A percentile compares a stretch with the other conserved stretches of the same genome.
Evolutionary conservation across 1,140 invertebrate species (phyloP).

Genomic region (Ceratoteleas bidentatus): DNA sequence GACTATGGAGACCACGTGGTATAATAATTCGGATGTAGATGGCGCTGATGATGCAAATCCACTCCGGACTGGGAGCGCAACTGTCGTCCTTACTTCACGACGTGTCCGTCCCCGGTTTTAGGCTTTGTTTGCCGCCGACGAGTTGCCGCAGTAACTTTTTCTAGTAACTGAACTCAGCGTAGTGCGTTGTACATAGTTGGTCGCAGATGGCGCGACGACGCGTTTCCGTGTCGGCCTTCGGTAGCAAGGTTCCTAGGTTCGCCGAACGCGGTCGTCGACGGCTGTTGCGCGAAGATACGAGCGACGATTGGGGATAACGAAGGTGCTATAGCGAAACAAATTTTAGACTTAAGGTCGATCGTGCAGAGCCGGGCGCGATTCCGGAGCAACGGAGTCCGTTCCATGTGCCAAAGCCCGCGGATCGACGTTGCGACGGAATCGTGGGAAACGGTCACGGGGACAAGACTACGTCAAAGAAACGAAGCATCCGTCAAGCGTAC

Average conservation of each 20-base stretch:
- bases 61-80: no score
- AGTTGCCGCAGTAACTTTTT: conserved; percentile 17
- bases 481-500: conserved; percentile 61
- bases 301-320: conserved; percentile 71
- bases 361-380: conserved; percentile 57
- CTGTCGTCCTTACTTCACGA: no score
- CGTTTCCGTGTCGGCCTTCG: conserved; percentile 38
- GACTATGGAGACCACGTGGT: no score
- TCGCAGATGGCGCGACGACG: conserved; percentile 46
- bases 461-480: conserved; percentile 25
- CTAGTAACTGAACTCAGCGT: conserved; percentile 13
- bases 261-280: conserved; percentile 62
- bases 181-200: conserved; percentile 27
- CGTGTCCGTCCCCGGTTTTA: neutral
- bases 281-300: conserved; percentile 49
- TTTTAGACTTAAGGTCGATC: conserved; percentile 69
- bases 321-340: conserved; percentile 74
- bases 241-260: conserved; percentile 58
- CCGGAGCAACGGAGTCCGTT: conserved; percentile 25
- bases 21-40: no score
- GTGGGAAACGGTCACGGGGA: conserved; percentile 38
- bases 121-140: conserved; percentile 16
- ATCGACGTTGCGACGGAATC: conserved; percentile 28
- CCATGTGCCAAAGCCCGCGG: conserved; percentile 55
- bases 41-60: no score